Base-by-base conservation (phyloP, 2,797 vertebrate genomes). In the Lacerta agilis region DNA sequence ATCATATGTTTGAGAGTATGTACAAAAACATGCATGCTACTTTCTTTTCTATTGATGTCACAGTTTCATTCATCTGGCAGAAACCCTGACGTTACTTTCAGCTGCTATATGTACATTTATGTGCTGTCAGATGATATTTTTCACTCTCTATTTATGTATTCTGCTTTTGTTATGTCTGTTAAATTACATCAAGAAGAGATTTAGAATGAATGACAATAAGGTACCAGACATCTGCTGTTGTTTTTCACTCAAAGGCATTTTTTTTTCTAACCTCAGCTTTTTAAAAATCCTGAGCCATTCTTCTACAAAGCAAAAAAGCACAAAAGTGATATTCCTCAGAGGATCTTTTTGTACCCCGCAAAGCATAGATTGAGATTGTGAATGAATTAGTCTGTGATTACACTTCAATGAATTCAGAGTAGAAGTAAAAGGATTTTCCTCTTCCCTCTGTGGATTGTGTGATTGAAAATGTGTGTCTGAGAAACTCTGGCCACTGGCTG, bases 221-320 rank as follows among this genome's bases (percentile, higher is more conserved):
- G 49, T 94, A 86, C 94, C 88, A 95, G 91, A 94, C 91, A 96
- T 94, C 94, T 95, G 94, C 84, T 93, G 88, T 86, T 96, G 90
- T 93, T 96, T 95, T 94, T 93, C 78, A 92, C 83, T 91, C 69
- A 86, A 94, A 95, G 43, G 20, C 82, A 76, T 55, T 49, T 49
- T 49, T 86, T 86, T 93, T 91, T 89, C 82, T 94, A 94, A 93
- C 88, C 89, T 91, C 85, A 89, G 83, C 64, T 92, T 92, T 93
- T 90, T 66, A 61, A 92, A 93, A 93, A 90, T 38, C 91, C 72
- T 36, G 13, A 73, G 83, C 88, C 49, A 8, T 83, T 66, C 58
- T 90, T 89, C 38, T 78, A 79, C n/a, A 78, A 38, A 69, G 58
- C 58, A 33, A 87, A 90, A 85, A 4, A 88, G 45, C 29, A 87